A percentile compares a stretch with the other conserved stretches of the same genome.
phyloP scores from a whole-genome alignment of 2,113 vertebrate species.

The Pteropus alecto region DNA sequence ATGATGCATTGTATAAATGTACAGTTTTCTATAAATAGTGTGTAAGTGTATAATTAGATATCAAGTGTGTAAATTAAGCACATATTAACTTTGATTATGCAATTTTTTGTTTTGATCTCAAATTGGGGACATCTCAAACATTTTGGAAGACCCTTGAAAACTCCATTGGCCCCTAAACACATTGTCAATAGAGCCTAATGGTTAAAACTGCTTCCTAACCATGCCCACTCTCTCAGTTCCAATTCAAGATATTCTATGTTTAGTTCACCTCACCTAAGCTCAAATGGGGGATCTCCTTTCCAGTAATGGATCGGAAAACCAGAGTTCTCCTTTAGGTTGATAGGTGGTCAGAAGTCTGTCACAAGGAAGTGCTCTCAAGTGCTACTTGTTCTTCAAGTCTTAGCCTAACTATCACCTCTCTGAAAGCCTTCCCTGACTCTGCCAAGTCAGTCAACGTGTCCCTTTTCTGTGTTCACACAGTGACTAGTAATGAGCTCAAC shows the following conservation, averaged over 20 bases:
- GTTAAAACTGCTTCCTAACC: neutral
- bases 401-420: neutral
- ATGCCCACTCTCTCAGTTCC: neutral
- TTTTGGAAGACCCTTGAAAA: slow-evolving; percentile 27
- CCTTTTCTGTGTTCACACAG: neutral
- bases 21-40: neutral
- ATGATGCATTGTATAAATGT: neutral
- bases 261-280: neutral
- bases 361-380: neutral
- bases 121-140: neutral
- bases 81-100: neutral
- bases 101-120: neutral
- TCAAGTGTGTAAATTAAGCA: neutral
- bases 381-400: neutral
- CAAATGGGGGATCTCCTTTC: neutral
- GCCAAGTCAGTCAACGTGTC: neutral
- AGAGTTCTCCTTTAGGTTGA: neutral
- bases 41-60: neutral
- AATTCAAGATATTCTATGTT: neutral
- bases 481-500: neutral
- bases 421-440: neutral
- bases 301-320: neutral
- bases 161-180: neutral
- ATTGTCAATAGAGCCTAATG: neutral
- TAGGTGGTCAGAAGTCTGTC: neutral